Conservation (phyloP, 2,113 vertebrate genomes). For the Corvus hawaiiensis region DNA sequence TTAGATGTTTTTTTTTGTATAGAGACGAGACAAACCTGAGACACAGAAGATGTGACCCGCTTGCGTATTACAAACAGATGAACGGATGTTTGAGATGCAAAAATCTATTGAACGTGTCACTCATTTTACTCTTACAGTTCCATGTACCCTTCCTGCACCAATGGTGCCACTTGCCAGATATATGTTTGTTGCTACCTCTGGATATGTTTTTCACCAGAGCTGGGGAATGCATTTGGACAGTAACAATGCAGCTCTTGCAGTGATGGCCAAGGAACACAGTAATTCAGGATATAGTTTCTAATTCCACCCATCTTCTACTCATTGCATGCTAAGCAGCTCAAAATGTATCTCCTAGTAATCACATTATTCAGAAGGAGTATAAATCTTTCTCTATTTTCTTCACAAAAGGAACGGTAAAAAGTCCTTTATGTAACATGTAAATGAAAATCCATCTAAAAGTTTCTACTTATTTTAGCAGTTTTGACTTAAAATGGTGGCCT, state of each 20-base stretch:
- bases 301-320: background rate
- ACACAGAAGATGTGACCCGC: background rate
- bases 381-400: background rate
- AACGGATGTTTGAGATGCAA: background rate
- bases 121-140: background rate
- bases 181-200: background rate
- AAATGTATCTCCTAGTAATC: background rate
- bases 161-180: background rate
- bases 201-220: background rate
- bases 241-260: background rate
- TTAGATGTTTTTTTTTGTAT: background rate
- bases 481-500: background rate
- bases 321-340: background rate
- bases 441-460: background rate
- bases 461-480: background rate
- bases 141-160: background rate
- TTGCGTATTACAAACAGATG: background rate
- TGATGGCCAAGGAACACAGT: background rate
- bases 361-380: background rate
- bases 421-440: background rate
- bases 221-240: background rate
- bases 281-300: background rate
- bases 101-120: background rate
- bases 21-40: background rate
- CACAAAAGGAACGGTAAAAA: conserved; percentile 3